Base-by-base conservation (phyloP, 2,888 invertebrate species). In the Tethea ocularis region DNA sequence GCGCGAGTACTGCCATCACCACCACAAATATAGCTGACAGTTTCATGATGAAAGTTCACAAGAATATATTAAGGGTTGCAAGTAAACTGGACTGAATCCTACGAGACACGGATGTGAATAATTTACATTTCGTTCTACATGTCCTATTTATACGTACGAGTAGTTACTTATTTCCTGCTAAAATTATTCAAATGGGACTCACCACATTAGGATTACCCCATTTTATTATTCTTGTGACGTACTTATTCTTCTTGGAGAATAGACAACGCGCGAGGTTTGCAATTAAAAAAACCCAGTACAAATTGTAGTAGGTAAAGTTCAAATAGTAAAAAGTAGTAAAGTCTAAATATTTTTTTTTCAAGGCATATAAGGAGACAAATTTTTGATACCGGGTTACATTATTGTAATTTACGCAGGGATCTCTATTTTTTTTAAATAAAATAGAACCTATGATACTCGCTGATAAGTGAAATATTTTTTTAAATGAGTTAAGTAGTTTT, bases 11-110 rank as follows among this genome's bases (percentile, higher is more conserved):
- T 11, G 71, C 69, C 62, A 80, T 59, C 22, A 80, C 57, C 58
- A 80, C 57, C 20, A 74, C 60, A 11, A 80, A 62, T 6, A 79
- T 17, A 52, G 61, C 62, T 26, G 76, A 71, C 54, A 83, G 60
- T 61, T 82, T 82, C 83, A 82, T 82, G 26, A 63, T 74, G 11
- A 57, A 29, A 26, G 10, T 20, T 20, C 38, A 38, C 3, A 38
- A 41, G 15, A 15, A 36, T 36, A 15, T 36, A 15, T 15, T 15
- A 2, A 36, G 15, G 29, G 3, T 15, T 36, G 36, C 13, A 38
- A 5, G 3, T 33, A 22, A 24, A 17, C 57, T 26, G 38, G 33
- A 22, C 38, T 29, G 41, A 13, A 4, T 11, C 26, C 26, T 7
- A 8, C 24, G 6, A 36, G 36, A 15, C 36, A 2, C 36, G 15